phyloP scores from a whole-genome alignment of 2,113 vertebrate genomes.

The Cyprinodon tularosa region DNA sequence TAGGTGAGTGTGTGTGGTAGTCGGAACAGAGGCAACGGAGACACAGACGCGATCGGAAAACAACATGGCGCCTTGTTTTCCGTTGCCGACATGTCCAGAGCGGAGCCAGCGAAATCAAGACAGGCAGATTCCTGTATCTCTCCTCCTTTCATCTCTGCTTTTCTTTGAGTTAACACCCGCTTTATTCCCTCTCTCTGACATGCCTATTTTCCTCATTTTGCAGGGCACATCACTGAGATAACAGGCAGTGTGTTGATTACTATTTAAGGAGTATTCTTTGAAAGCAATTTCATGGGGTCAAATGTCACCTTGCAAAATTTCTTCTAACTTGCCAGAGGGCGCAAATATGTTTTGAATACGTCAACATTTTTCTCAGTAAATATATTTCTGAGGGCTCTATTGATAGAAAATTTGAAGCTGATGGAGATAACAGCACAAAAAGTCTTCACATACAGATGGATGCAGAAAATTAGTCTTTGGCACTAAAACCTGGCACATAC shows the following conservation, averaged over 20 bases:
- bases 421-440: not conserved
- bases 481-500: not conserved
- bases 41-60: conserved; percentile 64
- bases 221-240: conserved; percentile 8
- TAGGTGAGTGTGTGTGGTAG: not conserved
- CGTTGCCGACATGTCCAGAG: conserved; percentile 53
- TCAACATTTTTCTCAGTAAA: not conserved
- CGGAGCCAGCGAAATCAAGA: conserved; percentile 60
- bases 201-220: not conserved
- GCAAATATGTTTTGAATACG: not conserved
- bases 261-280: not conserved
- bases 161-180: conserved; percentile 30
- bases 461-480: not conserved
- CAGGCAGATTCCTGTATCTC: conserved; percentile 62
- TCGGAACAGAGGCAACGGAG: conserved; percentile 39
- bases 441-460: not conserved
- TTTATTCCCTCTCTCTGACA: not conserved
- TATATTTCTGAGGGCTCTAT: not conserved
- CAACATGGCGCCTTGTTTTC: conserved; percentile 69
- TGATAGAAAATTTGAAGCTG: not conserved
- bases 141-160: conserved; percentile 12
- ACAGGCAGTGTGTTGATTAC: conserved; percentile 18
- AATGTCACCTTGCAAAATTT: conserved; percentile 43
- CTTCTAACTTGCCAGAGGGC: conserved; percentile 4
- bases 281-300: conserved; percentile 43